phyloP scores from a whole-genome alignment of 2,113 vertebrate genomes.

The Onychorhynchus coronatus region DNA sequence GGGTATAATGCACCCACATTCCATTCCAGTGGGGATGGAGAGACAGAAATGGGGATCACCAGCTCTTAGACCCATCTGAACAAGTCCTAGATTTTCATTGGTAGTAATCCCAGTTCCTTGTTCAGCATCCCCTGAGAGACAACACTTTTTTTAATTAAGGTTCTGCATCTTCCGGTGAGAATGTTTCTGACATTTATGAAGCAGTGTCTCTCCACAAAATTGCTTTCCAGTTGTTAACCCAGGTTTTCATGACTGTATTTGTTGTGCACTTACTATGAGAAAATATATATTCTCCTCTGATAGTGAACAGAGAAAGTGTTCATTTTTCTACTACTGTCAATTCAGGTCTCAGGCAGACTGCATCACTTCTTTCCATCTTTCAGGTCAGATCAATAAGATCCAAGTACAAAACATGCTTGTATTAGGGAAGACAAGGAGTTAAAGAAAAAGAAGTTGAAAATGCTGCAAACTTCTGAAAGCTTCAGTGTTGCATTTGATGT shows the following conservation, averaged over 20 bases:
- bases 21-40: neutral
- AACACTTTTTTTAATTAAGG: neutral
- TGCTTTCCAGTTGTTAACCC: neutral
- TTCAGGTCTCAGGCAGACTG: neutral
- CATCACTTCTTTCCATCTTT: neutral
- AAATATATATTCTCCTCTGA: neutral
- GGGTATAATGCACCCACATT: neutral
- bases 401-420: neutral
- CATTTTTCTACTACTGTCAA: neutral
- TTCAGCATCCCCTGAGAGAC: neutral
- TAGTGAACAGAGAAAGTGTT: neutral
- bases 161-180: neutral
- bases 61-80: neutral
- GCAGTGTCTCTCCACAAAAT: neutral
- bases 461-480: neutral
- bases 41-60: neutral
- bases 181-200: neutral
- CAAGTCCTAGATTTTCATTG: neutral
- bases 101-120: neutral
- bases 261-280: neutral
- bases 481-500: neutral
- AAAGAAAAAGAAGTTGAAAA: neutral
- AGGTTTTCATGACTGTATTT: neutral
- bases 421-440: neutral
- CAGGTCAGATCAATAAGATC: neutral